phyloP scores from a whole-genome alignment of 2,113 vertebrate species.

The Falcunculus frontatus region DNA sequence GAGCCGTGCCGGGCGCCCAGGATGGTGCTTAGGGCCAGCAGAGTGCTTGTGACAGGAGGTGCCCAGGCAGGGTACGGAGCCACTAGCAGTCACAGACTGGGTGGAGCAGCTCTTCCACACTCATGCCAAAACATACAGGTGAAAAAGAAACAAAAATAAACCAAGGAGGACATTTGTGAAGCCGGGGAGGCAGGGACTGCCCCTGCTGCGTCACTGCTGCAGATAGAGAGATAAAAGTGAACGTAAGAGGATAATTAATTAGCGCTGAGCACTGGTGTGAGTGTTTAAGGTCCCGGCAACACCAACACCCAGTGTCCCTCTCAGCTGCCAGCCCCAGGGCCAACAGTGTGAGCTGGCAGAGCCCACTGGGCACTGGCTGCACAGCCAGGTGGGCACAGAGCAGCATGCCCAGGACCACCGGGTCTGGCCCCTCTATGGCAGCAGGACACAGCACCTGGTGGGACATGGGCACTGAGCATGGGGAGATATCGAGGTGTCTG shows the following conservation, averaged over 20 bases:
- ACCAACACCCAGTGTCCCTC: neutral
- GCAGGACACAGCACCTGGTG: neutral
- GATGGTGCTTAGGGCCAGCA: accelerated
- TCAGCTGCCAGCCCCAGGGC: neutral
- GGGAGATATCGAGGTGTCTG: accelerated
- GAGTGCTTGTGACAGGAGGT: neutral
- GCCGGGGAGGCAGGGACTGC: neutral
- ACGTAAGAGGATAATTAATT: neutral
- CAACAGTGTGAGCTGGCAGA: neutral
- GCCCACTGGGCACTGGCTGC: neutral
- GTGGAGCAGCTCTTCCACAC: neutral
- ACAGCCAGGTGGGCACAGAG: neutral
- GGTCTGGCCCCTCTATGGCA: accelerated
- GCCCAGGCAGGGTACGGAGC: neutral
- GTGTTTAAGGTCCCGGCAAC: accelerated
- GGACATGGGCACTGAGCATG: neutral
- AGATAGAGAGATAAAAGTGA: neutral
- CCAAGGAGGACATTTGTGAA: neutral
- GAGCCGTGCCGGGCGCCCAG: accelerated
- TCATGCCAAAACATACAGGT: neutral
- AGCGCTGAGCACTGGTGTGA: accelerated
- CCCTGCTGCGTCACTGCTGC: neutral
- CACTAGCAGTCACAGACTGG: neutral
- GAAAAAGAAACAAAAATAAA: neutral
- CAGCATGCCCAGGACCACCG: accelerated